These are phyloP conservation scores for Stenolophus ochropezus DNA, from an alignment of 2,888 invertebrate genomes.

Conservation along the genomic window DNA sequence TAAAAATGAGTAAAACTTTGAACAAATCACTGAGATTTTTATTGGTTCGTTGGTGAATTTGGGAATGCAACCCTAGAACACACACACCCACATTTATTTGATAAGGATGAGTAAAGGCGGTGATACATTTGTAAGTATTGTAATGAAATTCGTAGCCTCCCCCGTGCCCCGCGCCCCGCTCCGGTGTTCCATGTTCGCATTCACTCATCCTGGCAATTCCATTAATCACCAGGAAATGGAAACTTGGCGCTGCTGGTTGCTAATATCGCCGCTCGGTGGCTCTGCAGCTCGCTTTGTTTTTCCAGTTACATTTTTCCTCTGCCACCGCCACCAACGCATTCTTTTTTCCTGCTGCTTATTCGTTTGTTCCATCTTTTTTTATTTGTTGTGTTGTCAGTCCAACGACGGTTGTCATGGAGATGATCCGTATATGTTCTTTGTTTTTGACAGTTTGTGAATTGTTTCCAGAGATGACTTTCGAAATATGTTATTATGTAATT, in stretches of 20 bases:
- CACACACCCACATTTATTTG: no score
- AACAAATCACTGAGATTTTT: not conserved
- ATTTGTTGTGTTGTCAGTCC: constrained; percentile 35
- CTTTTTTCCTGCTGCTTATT: constrained; percentile 46
- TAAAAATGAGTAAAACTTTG: no score
- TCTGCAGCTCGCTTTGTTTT: constrained; percentile 30
- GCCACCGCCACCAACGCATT: constrained; percentile 5
- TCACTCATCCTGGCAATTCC: constrained; percentile 55
- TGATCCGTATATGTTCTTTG: constrained; percentile 30
- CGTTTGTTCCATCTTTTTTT: constrained; percentile 47
- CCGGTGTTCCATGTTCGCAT: constrained; percentile 43
- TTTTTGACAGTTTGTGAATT: constrained; percentile 45
- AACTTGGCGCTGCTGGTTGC: constrained; percentile 43
- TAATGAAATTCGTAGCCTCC: not conserved
- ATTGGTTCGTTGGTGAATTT: not conserved
- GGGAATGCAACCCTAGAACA: no score
- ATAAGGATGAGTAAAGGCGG: no score
- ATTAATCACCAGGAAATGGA: constrained; percentile 59
- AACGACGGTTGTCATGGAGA: constrained; percentile 50
- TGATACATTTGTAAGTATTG: no score
- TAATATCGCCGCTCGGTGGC: constrained; percentile 33
- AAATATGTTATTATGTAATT: constrained; percentile 44
- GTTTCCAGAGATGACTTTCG: constrained; percentile 15
- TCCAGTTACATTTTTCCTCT: constrained; percentile 40
- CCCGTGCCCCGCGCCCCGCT: not conserved